A percentile compares a stretch with the other conserved stretches of the same genome.
Evolutionary conservation across 53 echinoderm and acorn worm species (phyloP).

Genomic region (Luidia sarsii): DNA sequence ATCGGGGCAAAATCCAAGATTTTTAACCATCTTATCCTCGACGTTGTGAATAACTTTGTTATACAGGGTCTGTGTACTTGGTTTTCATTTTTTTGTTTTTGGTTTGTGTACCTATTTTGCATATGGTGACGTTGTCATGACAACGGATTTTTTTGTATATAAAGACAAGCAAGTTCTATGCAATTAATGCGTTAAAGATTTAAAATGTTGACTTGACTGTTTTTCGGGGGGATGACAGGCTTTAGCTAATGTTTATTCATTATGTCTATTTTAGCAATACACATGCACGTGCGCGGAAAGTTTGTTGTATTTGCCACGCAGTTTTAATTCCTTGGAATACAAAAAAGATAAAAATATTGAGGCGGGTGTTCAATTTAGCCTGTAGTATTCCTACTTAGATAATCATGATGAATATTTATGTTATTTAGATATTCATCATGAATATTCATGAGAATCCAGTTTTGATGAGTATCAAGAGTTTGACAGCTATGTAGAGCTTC

Average conservation of each 20-base stretch:
- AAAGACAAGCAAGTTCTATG: slow-evolving; percentile 47
- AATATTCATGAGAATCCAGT: too few relatives aligned
- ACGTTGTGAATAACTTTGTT: not conserved
- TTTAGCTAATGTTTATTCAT: slow-evolving; percentile 24
- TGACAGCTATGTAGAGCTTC: too few relatives aligned
- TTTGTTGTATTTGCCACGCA: slow-evolving; percentile 42
- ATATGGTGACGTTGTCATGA: not conserved
- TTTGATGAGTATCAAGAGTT: too few relatives aligned
- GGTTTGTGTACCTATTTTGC: not conserved
- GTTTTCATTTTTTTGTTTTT: slow-evolving; percentile 3
- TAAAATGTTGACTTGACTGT: not conserved
- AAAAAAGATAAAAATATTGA: slow-evolving; percentile 12
- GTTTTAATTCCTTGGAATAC: too few relatives aligned
- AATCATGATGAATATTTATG: not conserved
- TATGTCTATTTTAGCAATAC: slow-evolving; percentile 26
- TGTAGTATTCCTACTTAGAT: not conserved
- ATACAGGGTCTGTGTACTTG: not conserved
- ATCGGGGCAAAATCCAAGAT: too few relatives aligned
- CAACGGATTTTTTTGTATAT: slow-evolving; percentile 46
- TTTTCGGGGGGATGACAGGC: slow-evolving; percentile 1
- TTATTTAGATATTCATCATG: too few relatives aligned
- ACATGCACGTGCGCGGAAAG: slow-evolving; percentile 45
- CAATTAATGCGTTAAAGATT: slow-evolving; percentile 34
- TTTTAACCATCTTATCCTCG: too few relatives aligned
- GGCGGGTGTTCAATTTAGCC: slow-evolving; percentile 24